Evolutionary conservation across 64 coral and sea anemone genomes (phyloP).

Genomic region (Pocillopora verrucosa): DNA sequence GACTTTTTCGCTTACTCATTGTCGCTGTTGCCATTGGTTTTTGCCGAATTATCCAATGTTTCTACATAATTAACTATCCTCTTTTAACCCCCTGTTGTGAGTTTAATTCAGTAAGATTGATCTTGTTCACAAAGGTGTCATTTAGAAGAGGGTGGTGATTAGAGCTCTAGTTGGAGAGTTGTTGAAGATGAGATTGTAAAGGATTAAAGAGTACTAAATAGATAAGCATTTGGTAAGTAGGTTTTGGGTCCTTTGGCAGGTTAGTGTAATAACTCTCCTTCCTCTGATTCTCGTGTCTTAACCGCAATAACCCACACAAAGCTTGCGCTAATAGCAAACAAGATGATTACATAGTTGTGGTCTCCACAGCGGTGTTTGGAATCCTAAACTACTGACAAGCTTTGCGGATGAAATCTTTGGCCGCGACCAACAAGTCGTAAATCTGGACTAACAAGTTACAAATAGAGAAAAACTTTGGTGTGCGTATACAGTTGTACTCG

Average conservation of each 20-base stretch:
- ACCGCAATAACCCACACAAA: conserved; percentile 6
- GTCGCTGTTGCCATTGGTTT: neutral
- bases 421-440: neutral
- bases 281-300: neutral
- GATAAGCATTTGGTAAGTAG: neutral
- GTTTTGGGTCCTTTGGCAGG: neutral
- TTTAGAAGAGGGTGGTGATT: neutral
- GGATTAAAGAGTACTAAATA: neutral
- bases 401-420: neutral
- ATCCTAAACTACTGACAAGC: neutral
- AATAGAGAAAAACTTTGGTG: too few relatives aligned
- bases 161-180: neutral
- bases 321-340: neutral
- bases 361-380: neutral
- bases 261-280: neutral
- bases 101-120: conserved; percentile 2
- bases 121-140: neutral
- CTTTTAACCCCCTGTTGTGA: conserved; percentile 22
- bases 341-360: neutral
- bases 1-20: neutral
- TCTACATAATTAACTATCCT: neutral
- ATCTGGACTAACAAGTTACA: too few relatives aligned
- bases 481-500: too few relatives aligned
- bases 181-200: neutral
- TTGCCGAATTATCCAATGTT: neutral